Evolutionary conservation across 2,888 invertebrate genomes (phyloP).

Genomic region (Incurvaria masculella): DNA sequence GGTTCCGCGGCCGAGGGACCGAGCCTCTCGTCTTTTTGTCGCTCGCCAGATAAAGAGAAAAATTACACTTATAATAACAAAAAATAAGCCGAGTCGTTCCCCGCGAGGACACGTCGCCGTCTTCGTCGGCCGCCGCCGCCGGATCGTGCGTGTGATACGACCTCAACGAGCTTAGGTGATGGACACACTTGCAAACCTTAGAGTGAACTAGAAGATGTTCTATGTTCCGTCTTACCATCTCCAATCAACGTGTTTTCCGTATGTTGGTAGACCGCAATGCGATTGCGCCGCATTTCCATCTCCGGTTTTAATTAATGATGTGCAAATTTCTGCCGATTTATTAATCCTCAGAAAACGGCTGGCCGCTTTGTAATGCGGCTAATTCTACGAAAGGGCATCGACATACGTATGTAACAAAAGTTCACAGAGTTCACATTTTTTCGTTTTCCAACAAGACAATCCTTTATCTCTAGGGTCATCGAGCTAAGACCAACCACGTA

Average conservation of each 20-base stretch:
- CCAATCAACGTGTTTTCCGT: constrained; percentile 3
- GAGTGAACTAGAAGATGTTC: constrained; percentile 6
- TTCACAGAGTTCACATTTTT: no score
- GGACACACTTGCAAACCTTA: constrained; percentile 24
- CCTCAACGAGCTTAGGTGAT: no score
- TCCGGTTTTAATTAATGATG: no score
- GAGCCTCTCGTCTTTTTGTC: neutral
- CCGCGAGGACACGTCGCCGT: neutral
- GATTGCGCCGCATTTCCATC: no score
- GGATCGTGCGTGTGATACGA: neutral
- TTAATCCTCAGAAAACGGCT: no score
- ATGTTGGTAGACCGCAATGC: no score
- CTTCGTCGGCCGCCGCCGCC: neutral
- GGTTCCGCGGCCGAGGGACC: neutral
- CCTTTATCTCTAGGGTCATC: neutral
- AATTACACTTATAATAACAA: neutral
- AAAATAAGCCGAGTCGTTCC: neutral
- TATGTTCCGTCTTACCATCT: constrained; percentile 5
- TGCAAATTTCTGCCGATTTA: no score
- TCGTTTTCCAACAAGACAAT: no score
- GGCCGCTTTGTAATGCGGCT: no score
- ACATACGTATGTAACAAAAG: no score
- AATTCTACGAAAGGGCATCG: no score
- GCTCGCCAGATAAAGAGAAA: neutral
- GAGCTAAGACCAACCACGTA: neutral